These are phyloP conservation scores for Orchestia grillus DNA, from an alignment of 1,140 invertebrate genomes.

Conservation along the genomic window DNA sequence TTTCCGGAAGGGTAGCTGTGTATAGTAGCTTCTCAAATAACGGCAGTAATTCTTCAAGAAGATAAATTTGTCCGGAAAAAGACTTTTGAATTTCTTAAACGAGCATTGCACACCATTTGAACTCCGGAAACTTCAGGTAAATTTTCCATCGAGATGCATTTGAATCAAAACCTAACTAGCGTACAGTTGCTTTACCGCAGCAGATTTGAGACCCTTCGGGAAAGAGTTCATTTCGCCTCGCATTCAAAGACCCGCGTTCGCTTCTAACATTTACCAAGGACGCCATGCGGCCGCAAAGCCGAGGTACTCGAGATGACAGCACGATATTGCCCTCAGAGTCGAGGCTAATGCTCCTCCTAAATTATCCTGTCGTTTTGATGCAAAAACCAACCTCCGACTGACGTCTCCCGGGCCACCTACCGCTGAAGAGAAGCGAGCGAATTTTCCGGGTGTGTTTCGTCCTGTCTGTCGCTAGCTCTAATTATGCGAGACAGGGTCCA, in stretches of 20 bases:
- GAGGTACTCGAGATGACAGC: slow-evolving; percentile 26
- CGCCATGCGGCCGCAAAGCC: not conserved
- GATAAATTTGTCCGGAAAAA: not conserved
- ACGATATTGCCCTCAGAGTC: slow-evolving; percentile 13
- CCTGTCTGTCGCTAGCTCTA: not conserved
- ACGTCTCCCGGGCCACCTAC: not conserved
- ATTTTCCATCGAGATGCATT: not conserved
- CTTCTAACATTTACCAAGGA: not conserved
- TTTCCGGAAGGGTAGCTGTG: not conserved
- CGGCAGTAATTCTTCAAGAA: not conserved
- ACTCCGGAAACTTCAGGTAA: not conserved
- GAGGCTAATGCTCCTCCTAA: slow-evolving; percentile 2
- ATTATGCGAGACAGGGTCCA: not conserved
- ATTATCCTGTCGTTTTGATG: not conserved
- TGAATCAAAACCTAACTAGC: not conserved
- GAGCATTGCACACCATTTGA: not conserved
- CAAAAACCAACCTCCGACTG: not conserved
- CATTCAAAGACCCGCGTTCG: not conserved
- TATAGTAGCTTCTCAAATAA: not conserved
- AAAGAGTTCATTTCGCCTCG: not conserved
- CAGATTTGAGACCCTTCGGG: not conserved
- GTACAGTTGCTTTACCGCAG: not conserved
- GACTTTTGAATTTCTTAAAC: not conserved
- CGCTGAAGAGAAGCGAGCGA: not conserved
- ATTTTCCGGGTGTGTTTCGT: not conserved